Conservation (phyloP, 2,888 invertebrate species). For the Nephrocerus scutellatus region DNA sequence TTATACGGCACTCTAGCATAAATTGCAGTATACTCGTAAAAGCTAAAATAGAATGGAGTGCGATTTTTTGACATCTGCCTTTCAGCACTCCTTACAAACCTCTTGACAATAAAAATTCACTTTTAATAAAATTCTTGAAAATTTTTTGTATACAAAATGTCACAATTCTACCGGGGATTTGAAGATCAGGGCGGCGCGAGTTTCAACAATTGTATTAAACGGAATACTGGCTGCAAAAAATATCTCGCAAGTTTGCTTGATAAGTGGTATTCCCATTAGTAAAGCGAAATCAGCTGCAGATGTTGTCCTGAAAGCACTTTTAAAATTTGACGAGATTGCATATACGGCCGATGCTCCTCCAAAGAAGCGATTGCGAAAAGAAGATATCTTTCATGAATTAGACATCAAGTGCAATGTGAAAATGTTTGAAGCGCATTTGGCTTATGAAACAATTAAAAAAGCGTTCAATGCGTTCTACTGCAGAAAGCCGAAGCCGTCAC, state of each 20-base stretch:
- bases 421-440: constrained; percentile 40
- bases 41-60: too few species aligned
- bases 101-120: too few species aligned
- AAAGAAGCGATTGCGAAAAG: constrained; percentile 38
- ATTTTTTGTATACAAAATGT: too few species aligned
- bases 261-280: constrained; percentile 43
- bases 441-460: constrained; percentile 40
- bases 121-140: too few species aligned
- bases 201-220: too few species aligned
- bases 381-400: constrained; percentile 41
- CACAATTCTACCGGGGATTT: too few species aligned
- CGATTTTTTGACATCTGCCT: too few species aligned
- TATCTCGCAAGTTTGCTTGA: constrained; percentile 40
- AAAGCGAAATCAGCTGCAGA: constrained; percentile 42
- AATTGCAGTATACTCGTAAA: too few species aligned
- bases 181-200: too few species aligned
- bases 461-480: constrained; percentile 44
- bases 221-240: too few species aligned
- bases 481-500: constrained; percentile 29
- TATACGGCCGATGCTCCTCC: constrained; percentile 37
- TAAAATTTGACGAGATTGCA: constrained; percentile 42
- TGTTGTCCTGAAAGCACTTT: constrained; percentile 36
- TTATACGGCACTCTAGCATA: too few species aligned
- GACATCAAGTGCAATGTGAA: constrained; percentile 43
- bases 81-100: too few species aligned